Base-by-base conservation (phyloP, 2,113 vertebrate species). In the Pyxicephalus adspersus region DNA sequence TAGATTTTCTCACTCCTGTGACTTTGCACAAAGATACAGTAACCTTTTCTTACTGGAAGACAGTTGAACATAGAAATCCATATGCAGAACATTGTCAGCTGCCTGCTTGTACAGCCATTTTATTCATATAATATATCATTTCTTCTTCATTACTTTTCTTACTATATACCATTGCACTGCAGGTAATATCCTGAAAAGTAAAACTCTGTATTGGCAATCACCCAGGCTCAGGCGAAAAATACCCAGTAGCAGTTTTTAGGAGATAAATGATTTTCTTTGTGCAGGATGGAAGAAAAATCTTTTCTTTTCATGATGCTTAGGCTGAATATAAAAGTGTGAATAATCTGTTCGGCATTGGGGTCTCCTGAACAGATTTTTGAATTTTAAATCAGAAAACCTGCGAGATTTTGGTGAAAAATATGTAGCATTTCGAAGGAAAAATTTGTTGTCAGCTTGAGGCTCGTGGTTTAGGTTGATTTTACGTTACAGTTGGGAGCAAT, bases 401-500 rank as follows among this genome's bases (percentile, higher is more conserved):
- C 23, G 26, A 64, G 26, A 29, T 54, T 71, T 72, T 63, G 20
- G 38, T 45, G 25, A 63, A 68, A 55, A 60, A 80, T 80, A 22
- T 68, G 65, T 45, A 26, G 50, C 61, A 79, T 71, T 71, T 50
- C n/a, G 65, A 31, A 61, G 45, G 19, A 51, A 31, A 64, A 57
- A 50, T 64, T 80, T 64, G 23, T 72, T 64, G 51, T 64, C 51
- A 61, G 38, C 52, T 28, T 64, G 16, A 5, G 63, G 57, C 25
- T 80, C 25, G 52, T 80, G 50, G 65, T 58, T 60, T 61, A 11
- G 7, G 58, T 68, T 63, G 67, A 80, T 80, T 80, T 80, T 72
- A 80, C 71, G 45, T 80, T 60, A 64, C 66, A 80, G 34, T 57
- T 19, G 77, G 77, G 66, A 80, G 45, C 66, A 72, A 66, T 80